Base-by-base conservation (phyloP, 2,113 vertebrate species). In the Propithecus coquereli region DNA sequence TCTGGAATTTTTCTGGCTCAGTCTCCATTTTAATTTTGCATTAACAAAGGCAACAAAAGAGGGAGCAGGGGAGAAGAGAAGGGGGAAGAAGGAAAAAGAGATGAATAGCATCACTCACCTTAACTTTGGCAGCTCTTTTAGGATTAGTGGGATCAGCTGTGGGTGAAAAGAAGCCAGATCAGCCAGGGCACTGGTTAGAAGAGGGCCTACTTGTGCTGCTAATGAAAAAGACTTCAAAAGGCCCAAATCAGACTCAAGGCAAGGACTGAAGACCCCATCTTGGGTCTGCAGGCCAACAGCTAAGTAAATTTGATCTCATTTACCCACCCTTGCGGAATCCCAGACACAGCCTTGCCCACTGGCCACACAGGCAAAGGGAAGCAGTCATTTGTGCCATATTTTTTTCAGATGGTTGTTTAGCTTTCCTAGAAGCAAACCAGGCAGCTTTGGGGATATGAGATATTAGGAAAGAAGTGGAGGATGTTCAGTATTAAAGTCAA, bases 101-200 rank as follows among this genome's bases (percentile, higher is more conserved):
- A 40, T 0, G 5, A 8, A 52, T n/a, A 25, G 45, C 79, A 52
- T 9, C 52, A 65, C 96, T 97, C 63, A 98, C 97, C 90, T 97
- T 63, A 0, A 3, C 3, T 89, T 93, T 91, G 86, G 68, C 73
- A 12, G 50, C 68, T 3, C 80, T 94, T 23, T 93, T 94, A 1
- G 8, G 5, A 12, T 84, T 32, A 17, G 3, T n/a, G 63, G 59
- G 2, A 82, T 6, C 12, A 68, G 45, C 97, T 98, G 86, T 37
- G 91, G 93, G 43, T 22, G 25, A 63, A 92, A 85, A 59, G 12
- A 71, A 77, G 27, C 57, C 45, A 61, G 50, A 63, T 97, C 32
- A 94, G 47, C 37, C 14, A 4, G 76, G 34, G 18, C 25, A 10
- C 16, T 4, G 3, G 17, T 12, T 2, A 2, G 30, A 57, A 40